Base-by-base conservation (phyloP, 2,888 invertebrate species). In the Fragum fragum region DNA sequence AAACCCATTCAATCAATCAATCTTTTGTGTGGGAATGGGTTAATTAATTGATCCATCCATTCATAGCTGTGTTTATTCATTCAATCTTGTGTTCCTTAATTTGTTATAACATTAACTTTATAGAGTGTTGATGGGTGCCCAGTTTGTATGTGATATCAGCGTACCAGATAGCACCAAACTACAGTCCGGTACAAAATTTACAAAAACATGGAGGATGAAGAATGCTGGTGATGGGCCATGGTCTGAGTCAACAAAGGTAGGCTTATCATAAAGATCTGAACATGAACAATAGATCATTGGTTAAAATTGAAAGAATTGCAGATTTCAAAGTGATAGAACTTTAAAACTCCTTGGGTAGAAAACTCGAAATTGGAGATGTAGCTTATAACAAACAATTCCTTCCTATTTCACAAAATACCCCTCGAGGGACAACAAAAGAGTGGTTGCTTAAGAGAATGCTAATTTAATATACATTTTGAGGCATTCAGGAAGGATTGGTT, bases 171-270 rank as follows among this genome's bases (percentile, higher is more conserved):
- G 91, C 6, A 92, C 92, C 0, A 76, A 86, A 21, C 86, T 94
- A 18, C 88, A 89, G 68, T 93, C 94, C 1, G 92, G 91, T 53
- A 89, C 92, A 26, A 86, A 83, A 26, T 90, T 94, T 70, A 81
- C 90, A 7, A 95, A 95, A 84, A 90, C 88, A 1, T 94, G 94
- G 95, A 86, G 89, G 57, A 89, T 95, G 83, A 83, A 89, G 72
- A 95, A 95, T 85, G 91, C 90, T 71, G 95, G 95, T 7, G 90
- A 86, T 71, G 81, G 79, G 11, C 85, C 86, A n/a, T 94, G 94
- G 94, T 89, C 89, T n/a, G 73, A 82, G 3, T 78, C 86, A 26
- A 94, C 93, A 5, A 91, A 89, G 89, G 93, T 93, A 73, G 36
- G 32, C 18, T 32, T 29, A 32, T 29, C 2, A n/a, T n/a, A n/a